Conservation (phyloP, 2,888 invertebrate species). For the Clusia tigrina region DNA sequence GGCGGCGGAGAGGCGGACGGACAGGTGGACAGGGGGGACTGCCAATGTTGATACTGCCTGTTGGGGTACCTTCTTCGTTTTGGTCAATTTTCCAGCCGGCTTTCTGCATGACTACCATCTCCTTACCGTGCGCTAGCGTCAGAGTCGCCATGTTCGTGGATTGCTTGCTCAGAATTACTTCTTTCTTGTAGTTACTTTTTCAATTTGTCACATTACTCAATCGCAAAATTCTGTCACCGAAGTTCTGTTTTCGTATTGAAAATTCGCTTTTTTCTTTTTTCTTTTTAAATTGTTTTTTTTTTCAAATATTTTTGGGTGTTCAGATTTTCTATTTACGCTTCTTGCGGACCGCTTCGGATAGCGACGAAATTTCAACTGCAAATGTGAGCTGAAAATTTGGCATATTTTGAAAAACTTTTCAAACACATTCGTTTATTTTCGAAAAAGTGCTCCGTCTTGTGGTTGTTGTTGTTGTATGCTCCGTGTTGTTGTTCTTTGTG, state of each 20-base stretch:
- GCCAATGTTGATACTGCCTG: not conserved
- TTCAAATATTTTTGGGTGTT: not conserved
- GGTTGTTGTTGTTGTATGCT: not conserved
- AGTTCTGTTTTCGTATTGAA: not conserved
- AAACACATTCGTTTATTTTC: constrained; percentile 15
- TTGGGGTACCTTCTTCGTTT: constrained; percentile 51
- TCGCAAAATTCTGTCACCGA: too few species aligned
- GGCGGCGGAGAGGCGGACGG: not conserved
- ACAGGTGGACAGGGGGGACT: not conserved
- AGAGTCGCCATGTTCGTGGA: constrained; percentile 36
- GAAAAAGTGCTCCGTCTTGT: constrained; percentile 15
- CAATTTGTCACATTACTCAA: not conserved
- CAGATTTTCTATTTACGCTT: not conserved
- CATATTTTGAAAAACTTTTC: constrained; percentile 20
- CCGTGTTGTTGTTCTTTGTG: not conserved
- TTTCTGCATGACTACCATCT: constrained; percentile 51
- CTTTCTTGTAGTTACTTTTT: constrained; percentile 5
- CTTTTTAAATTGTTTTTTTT: constrained; percentile 15
- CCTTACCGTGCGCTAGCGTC: constrained; percentile 27
- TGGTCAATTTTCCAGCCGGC: constrained; percentile 60
- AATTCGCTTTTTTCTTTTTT: not conserved
- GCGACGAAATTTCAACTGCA: constrained; percentile 40
- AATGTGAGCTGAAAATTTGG: too few species aligned
- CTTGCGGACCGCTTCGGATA: constrained; percentile 32
- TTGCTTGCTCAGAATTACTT: not conserved